These are phyloP conservation scores for Enteromius trimaculatus DNA, from an alignment of 2,797 vertebrate genomes.

Conservation along the genomic window DNA sequence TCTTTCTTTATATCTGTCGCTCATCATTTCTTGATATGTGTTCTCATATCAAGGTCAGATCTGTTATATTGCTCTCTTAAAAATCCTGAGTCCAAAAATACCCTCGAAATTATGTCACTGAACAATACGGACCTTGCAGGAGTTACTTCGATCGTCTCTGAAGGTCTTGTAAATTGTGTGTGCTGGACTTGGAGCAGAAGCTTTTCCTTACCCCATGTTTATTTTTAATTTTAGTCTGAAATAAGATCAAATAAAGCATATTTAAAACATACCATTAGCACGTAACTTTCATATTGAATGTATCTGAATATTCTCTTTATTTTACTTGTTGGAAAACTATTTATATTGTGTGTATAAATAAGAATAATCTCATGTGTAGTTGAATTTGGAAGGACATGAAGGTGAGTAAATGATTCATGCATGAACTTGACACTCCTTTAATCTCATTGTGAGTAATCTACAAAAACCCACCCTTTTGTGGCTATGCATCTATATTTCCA, in stretches of 20 bases:
- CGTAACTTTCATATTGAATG: neutral
- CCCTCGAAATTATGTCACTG: neutral
- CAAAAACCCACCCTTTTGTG: neutral
- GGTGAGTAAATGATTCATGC: neutral
- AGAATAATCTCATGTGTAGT: neutral
- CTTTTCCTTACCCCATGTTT: neutral
- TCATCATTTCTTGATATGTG: slow-evolving; percentile 1
- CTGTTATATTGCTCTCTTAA: slow-evolving; percentile 20
- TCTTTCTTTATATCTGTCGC: slow-evolving; percentile 6
- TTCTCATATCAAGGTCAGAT: slow-evolving; percentile 40
- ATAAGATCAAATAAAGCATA: neutral
- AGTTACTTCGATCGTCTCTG: neutral
- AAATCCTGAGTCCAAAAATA: neutral
- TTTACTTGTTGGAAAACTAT: neutral
- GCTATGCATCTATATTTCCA: too few species aligned
- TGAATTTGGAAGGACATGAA: neutral
- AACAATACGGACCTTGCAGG: neutral
- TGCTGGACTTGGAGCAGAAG: neutral
- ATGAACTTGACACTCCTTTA: neutral
- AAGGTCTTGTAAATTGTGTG: neutral
- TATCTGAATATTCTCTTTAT: neutral
- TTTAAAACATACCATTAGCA: neutral
- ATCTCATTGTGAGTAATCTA: neutral
- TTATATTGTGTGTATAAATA: neutral
- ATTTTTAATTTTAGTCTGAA: neutral